phyloP scores from a whole-genome alignment of 2,797 vertebrate genomes.

The Phalloptychus januarius region DNA sequence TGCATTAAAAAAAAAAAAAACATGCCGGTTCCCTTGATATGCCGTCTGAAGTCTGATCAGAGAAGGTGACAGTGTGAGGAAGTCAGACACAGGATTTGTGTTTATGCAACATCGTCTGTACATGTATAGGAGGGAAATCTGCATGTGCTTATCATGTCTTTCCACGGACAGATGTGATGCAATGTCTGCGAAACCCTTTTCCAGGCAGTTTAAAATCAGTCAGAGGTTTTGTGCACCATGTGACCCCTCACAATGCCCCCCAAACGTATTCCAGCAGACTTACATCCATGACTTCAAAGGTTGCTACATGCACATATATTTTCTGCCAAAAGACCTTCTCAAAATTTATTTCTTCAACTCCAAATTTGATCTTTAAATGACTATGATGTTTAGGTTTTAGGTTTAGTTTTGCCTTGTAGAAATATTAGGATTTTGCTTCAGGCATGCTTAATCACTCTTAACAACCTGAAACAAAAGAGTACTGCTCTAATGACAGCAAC shows the following conservation, averaged over 20 bases:
- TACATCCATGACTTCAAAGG: constrained; percentile 12
- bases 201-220: constrained; percentile 56
- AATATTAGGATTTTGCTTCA: neutral
- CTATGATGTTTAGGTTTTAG: neutral
- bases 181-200: constrained; percentile 65
- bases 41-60: constrained; percentile 37
- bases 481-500: constrained; percentile 53
- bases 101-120: constrained; percentile 10
- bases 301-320: neutral
- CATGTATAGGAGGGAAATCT: constrained; percentile 4
- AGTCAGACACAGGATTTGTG: constrained; percentile 8
- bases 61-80: neutral
- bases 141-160: constrained; percentile 12
- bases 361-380: neutral
- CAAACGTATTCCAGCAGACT: neutral
- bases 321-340: neutral
- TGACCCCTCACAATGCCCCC: constrained; percentile 12
- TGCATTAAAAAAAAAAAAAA: neutral
- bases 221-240: constrained; percentile 47
- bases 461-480: constrained; percentile 23
- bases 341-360: neutral
- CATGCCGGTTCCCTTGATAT: constrained; percentile 1
- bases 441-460: neutral
- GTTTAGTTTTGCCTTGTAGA: neutral
- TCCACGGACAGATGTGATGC: constrained; percentile 62